Evolutionary conservation across 2,797 vertebrate species (phyloP).

Genomic region (Trematomus bernacchii): DNA sequence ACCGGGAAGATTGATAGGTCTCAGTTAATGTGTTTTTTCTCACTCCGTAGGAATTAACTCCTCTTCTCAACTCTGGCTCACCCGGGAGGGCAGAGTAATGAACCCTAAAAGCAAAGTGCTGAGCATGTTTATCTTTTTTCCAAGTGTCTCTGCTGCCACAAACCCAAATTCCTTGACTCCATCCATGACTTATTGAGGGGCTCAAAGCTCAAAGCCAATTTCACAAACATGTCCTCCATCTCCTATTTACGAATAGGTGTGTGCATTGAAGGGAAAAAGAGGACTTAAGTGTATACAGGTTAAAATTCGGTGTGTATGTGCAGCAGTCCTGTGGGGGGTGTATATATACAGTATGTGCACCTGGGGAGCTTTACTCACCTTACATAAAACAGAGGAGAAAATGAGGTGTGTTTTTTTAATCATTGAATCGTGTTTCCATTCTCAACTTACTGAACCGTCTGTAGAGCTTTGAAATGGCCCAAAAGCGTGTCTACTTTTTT

Average conservation of each 20-base stretch:
- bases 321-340: constrained; percentile 20
- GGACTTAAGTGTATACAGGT: constrained; percentile 50
- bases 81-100: constrained; percentile 81
- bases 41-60: constrained; percentile 81
- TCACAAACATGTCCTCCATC: constrained; percentile 76
- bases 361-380: constrained; percentile 33
- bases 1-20: constrained; percentile 81
- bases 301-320: constrained; percentile 48
- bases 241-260: constrained; percentile 73
- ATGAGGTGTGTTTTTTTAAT: constrained; percentile 30
- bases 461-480: background rate
- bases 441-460: constrained; percentile 12
- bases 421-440: constrained; percentile 17
- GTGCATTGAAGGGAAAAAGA: constrained; percentile 69
- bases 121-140: constrained; percentile 79
- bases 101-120: constrained; percentile 78
- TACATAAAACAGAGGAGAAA: constrained; percentile 36
- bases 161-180: constrained; percentile 72
- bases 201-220: constrained; percentile 79
- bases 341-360: constrained; percentile 32
- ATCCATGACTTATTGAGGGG: constrained; percentile 77
- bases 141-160: constrained; percentile 52
- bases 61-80: constrained; percentile 75
- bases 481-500: background rate
- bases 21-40: constrained; percentile 85